Base-by-base conservation (phyloP, 2,113 vertebrate genomes). In the Salvator merianae region DNA sequence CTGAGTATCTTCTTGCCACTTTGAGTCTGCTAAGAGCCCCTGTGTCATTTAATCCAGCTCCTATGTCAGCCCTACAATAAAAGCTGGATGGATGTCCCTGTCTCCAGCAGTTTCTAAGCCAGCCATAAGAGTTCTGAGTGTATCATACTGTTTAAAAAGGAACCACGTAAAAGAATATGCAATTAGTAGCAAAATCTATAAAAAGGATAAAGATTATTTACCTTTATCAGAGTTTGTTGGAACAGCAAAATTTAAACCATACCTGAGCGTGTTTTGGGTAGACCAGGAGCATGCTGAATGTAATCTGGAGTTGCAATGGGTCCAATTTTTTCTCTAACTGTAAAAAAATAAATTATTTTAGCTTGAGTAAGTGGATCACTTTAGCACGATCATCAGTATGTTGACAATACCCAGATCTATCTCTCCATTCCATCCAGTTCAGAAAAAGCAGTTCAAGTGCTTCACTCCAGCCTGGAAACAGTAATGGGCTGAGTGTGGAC, bases 191-290 rank as follows among this genome's bases (percentile, higher is more conserved):
- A 77, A 2, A 66, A 50, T 2, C 20, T 75, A 30, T 32, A n/a
- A 75, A 1, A 40, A 36, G 8, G 26, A 20, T 28, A 55, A 38
- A 14, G 7, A 5, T 38, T 59, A 82, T 38, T 82, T 24, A 59
- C 24, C 3, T 40, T 20, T 3, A 18, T 13, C 66, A 87, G 79
- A 43, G 84, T 4, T 3, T 6, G 8, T 32, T 50, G 4, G 14
- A 63, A 85, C 32, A 30, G n/a, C 4, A 43, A 0, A 81, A 7
- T 63, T 14, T 2, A 5, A 79, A 50, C 9, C 84, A 89, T 95
- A 99, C 99, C 99, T 94, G 99, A 99, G 95, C 99, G 96, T 47
- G 99, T 99, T 96, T 99, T 99, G 87, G 99, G 99, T 87, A 99
- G 96, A n/a, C 95, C 95, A 0, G 98, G 98, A 13, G 99, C 98